phyloP scores from a whole-genome alignment of 2,113 vertebrate species.

The Loxodonta africana region DNA sequence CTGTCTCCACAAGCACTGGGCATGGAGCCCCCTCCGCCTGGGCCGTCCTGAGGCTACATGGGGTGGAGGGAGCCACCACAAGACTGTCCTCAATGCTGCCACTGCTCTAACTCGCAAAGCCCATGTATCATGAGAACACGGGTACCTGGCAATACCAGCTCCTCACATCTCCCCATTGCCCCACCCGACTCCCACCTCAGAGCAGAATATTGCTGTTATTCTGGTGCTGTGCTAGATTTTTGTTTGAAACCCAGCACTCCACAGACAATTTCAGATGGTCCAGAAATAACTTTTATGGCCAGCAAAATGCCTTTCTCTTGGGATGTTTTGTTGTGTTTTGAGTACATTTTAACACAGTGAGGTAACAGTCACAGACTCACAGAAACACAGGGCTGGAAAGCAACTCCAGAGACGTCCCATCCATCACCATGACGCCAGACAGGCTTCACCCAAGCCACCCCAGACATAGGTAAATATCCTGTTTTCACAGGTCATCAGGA shows the following conservation, averaged over 20 bases:
- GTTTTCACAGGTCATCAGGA: conserved; percentile 61
- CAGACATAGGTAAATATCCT: conserved; percentile 25
- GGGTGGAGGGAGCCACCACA: fast-evolving
- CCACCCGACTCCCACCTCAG: neutral
- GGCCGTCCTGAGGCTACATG: fast-evolving
- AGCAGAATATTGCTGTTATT: neutral
- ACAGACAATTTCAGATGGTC: conserved; percentile 18
- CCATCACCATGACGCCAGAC: neutral
- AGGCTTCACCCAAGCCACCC: conserved; percentile 8
- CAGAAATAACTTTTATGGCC: conserved; percentile 53
- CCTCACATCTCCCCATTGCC: neutral
- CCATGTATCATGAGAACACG: fast-evolving
- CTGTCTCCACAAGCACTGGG: too few species aligned
- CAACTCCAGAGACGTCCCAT: neutral
- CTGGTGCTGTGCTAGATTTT: neutral
- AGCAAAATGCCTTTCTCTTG: conserved; percentile 37
- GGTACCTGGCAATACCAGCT: neutral
- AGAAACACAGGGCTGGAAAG: neutral
- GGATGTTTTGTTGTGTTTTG: conserved; percentile 38
- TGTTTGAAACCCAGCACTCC: neutral
- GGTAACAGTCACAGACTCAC: neutral
- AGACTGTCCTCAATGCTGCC: neutral
- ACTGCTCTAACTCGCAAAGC: too few species aligned
- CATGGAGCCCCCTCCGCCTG: fast-evolving
- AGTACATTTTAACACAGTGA: conserved; percentile 41